These are phyloP conservation scores for Pelusios castaneus DNA, from an alignment of 2,113 vertebrate genomes.

Conservation along the genomic window DNA sequence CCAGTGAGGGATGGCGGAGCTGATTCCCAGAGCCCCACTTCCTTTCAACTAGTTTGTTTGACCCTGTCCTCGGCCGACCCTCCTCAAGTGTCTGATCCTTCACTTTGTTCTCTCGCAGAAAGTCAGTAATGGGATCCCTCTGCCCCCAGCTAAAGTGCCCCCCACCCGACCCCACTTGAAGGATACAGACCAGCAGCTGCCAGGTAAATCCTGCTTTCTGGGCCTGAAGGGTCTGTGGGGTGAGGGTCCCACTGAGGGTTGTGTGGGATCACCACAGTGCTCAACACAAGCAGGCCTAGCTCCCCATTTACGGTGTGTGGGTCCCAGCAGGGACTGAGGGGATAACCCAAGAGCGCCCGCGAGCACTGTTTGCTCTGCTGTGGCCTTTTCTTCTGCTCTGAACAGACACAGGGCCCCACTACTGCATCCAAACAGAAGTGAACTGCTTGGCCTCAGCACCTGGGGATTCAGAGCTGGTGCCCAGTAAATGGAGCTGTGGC, in stretches of 20 bases:
- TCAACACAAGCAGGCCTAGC: rapidly evolving
- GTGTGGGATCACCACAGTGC: not conserved
- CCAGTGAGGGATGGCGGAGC: not conserved
- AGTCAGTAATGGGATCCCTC: slow-evolving; percentile 60
- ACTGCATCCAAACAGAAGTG: not conserved
- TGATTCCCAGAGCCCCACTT: not conserved
- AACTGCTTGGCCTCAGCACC: not conserved
- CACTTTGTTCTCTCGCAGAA: slow-evolving; percentile 48
- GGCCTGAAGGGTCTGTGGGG: not conserved
- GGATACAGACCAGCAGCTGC: not conserved
- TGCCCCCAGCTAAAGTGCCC: slow-evolving; percentile 68
- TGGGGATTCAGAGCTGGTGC: not conserved
- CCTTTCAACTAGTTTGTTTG: not conserved
- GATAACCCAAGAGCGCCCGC: not conserved
- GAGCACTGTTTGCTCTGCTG: not conserved
- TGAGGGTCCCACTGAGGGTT: not conserved
- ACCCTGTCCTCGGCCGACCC: not conserved
- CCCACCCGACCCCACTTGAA: slow-evolving; percentile 24
- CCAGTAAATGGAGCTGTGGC: not conserved
- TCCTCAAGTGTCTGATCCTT: rapidly evolving
- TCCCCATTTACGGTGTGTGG: not conserved
- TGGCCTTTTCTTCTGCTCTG: not conserved
- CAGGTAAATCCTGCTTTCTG: slow-evolving; percentile 36
- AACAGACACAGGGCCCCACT: not conserved
- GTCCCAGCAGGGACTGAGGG: not conserved